Conservation (phyloP, 2,888 invertebrate species). For the Lucinisca nassula region DNA sequence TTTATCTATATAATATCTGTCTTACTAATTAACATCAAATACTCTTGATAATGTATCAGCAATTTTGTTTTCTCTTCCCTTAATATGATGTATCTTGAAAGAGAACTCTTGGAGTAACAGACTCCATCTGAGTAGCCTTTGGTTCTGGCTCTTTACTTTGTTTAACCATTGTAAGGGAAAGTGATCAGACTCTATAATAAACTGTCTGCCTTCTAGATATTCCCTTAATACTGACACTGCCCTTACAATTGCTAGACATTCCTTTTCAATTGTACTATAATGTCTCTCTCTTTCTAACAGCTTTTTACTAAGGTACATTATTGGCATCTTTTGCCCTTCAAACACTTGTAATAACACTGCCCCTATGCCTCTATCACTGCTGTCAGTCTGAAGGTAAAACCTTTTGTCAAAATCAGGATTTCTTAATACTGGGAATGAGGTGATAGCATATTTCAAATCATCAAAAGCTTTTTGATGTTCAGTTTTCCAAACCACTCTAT, state of each 20-base stretch:
- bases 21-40: neutral
- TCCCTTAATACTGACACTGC: neutral
- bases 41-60: neutral
- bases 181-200: neutral
- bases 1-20: too few relatives aligned
- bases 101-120: neutral
- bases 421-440: neutral
- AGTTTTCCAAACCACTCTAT: neutral
- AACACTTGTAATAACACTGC: neutral
- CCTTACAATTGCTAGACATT: too few relatives aligned
- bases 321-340: neutral
- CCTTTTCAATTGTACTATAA: neutral
- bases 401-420: neutral
- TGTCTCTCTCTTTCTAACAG: neutral
- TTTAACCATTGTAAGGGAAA: slow-evolving; percentile 12
- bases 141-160: neutral
- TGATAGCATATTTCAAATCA: neutral
- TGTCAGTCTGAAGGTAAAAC: neutral
- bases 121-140: slow-evolving; percentile 11
- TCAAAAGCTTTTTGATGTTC: neutral
- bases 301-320: neutral
- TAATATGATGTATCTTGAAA: neutral
- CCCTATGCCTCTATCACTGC: neutral
- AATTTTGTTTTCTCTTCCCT: neutral
- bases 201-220: neutral